Percentiles rank a stretch among this genome's conserved stretches.
These are phyloP conservation scores for Papilio polytes DNA, from an alignment of 1,140 invertebrate species.

Conservation along the genomic window DNA sequence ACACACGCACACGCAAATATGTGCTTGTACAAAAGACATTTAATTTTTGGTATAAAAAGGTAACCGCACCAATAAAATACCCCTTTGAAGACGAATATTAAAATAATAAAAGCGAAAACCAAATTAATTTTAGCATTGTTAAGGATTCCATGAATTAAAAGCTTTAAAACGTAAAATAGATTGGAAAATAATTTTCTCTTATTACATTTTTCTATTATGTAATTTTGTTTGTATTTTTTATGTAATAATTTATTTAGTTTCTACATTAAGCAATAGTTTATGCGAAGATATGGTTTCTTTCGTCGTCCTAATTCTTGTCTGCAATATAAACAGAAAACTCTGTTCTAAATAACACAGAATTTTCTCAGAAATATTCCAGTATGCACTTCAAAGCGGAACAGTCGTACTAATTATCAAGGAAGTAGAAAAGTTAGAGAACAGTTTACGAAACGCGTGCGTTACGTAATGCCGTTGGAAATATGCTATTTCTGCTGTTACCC, in stretches of 20 bases:
- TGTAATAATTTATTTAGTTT: too few relatives aligned
- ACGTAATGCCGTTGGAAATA: conserved; percentile 36
- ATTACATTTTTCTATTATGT: background rate
- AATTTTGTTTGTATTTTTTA: background rate
- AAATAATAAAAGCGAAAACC: background rate
- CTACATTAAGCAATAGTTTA: too few relatives aligned
- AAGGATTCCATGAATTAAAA: background rate
- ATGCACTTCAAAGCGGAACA: conserved; percentile 26
- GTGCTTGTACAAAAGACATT: too few relatives aligned
- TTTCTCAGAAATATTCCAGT: conserved; percentile 3
- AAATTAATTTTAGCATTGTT: background rate
- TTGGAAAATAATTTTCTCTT: background rate
- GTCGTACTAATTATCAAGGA: conserved; percentile 37
- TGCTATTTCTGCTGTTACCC: conserved; percentile 26
- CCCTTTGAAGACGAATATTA: background rate
- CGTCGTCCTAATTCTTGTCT: background rate
- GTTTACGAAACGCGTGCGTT: conserved; percentile 34
- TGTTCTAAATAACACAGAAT: background rate
- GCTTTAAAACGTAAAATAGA: background rate
- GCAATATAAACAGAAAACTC: background rate
- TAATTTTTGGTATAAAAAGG: too few relatives aligned
- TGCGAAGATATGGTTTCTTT: background rate
- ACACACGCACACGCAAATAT: background rate
- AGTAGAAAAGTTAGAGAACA: conserved; percentile 28
- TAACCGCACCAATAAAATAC: background rate